phyloP scores from a whole-genome alignment of 1,140 invertebrate species.

The Hypothenemus hampei region DNA sequence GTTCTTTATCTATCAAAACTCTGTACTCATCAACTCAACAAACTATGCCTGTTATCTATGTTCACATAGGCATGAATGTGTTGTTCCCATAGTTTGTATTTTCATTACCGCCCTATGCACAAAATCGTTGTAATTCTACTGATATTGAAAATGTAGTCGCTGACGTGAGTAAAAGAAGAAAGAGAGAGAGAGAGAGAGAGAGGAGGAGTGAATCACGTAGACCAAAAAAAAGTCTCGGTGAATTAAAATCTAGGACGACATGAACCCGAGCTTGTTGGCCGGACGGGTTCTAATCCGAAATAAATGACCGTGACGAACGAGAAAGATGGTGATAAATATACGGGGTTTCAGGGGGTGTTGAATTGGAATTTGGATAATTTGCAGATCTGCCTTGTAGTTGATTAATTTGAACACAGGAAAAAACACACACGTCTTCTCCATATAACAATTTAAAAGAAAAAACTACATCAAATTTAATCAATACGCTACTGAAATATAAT shows the following conservation, averaged over 20 bases:
- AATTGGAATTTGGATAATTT: background rate
- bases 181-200: background rate
- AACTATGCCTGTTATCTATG: no score
- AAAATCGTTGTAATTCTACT: no score
- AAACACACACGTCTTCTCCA: no score
- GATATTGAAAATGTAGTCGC: no score
- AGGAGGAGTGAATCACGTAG: background rate
- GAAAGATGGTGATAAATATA: slow-evolving; percentile 1
- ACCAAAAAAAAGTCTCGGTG: background rate
- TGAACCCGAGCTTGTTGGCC: slow-evolving; percentile 1
- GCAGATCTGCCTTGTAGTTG: background rate
- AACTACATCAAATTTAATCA: no score
- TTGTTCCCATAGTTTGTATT: no score
- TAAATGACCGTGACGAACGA: slow-evolving; percentile 8
- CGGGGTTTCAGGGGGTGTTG: background rate
- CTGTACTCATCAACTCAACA: no score
- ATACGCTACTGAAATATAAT: background rate
- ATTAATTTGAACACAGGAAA: slow-evolving; percentile 1
- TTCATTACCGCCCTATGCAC: no score
- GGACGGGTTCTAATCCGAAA: slow-evolving; percentile 8
- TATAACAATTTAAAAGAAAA: no score
- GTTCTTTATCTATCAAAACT: no score
- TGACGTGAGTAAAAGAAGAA: no score
- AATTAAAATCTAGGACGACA: background rate
- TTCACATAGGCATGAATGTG: no score